Evolutionary conservation across 2,888 invertebrate genomes (phyloP).

Genomic region (Myopa tessellatipennis): DNA sequence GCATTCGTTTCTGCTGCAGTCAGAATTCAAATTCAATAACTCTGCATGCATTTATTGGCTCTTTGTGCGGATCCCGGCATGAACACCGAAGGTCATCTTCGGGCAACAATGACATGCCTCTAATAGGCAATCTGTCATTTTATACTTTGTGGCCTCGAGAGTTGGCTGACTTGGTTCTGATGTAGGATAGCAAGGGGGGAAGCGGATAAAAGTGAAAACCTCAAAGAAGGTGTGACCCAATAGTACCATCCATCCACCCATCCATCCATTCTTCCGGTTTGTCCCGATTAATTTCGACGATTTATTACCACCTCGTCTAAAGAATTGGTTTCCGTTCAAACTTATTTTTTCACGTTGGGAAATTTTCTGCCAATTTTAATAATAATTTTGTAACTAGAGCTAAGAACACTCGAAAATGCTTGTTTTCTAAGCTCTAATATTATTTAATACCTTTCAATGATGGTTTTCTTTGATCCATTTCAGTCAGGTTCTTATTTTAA

Average conservation of each 20-base stretch:
- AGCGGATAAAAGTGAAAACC: constrained; percentile 51
- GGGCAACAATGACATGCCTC: background rate
- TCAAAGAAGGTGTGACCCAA: constrained; percentile 63
- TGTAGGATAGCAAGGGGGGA: background rate
- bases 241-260: constrained; percentile 39
- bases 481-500: too few relatives aligned
- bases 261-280: constrained; percentile 55
- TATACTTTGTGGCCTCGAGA: background rate
- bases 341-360: too few relatives aligned
- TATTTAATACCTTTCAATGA: too few relatives aligned
- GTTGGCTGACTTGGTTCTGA: background rate
- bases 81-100: constrained; percentile 15
- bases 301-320: constrained; percentile 46
- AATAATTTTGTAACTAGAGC: too few relatives aligned
- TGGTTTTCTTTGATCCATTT: too few relatives aligned
- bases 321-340: too few relatives aligned
- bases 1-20: constrained; percentile 31
- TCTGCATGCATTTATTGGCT: constrained; percentile 45
- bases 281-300: constrained; percentile 42
- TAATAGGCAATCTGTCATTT: constrained; percentile 22
- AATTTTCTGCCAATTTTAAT: too few relatives aligned
- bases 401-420: too few relatives aligned
- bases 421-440: too few relatives aligned
- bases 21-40: constrained; percentile 46
- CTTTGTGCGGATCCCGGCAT: constrained; percentile 3